Conservation (phyloP, 2,888 invertebrate genomes). For the Helleia helle region DNA sequence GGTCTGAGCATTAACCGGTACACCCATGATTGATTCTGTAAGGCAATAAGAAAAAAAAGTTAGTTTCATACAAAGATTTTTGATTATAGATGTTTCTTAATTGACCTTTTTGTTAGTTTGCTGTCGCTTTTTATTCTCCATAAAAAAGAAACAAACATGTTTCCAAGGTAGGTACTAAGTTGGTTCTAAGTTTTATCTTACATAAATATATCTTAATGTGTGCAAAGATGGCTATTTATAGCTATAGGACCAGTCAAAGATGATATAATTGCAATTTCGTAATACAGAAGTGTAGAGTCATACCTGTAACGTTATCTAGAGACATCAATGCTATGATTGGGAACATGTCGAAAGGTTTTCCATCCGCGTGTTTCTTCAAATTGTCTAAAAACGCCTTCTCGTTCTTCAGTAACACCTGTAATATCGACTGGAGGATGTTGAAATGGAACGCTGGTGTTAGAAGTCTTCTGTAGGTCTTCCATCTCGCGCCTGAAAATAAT, state of each 20-base stretch:
- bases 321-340: background rate
- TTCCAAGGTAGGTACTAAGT: too few relatives aligned
- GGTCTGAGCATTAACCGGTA: background rate
- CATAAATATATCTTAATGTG: too few relatives aligned
- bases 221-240: too few relatives aligned
- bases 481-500: constrained; percentile 34
- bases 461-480: constrained; percentile 79
- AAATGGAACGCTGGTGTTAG: constrained; percentile 86
- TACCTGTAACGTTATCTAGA: constrained; percentile 1
- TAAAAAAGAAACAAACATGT: too few relatives aligned
- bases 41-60: too few relatives aligned
- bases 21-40: constrained; percentile 5
- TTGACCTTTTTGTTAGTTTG: too few relatives aligned
- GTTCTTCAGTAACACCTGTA: constrained; percentile 79
- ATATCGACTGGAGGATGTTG: constrained; percentile 80
- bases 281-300: background rate
- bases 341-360: background rate
- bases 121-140: too few relatives aligned
- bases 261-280: too few relatives aligned
- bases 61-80: background rate
- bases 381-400: constrained; percentile 51
- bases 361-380: background rate
- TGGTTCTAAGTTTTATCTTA: too few relatives aligned
- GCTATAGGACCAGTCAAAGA: too few relatives aligned
- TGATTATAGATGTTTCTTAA: background rate